Base-by-base conservation (phyloP, 2,113 vertebrate genomes). In the Cairina moschata region DNA sequence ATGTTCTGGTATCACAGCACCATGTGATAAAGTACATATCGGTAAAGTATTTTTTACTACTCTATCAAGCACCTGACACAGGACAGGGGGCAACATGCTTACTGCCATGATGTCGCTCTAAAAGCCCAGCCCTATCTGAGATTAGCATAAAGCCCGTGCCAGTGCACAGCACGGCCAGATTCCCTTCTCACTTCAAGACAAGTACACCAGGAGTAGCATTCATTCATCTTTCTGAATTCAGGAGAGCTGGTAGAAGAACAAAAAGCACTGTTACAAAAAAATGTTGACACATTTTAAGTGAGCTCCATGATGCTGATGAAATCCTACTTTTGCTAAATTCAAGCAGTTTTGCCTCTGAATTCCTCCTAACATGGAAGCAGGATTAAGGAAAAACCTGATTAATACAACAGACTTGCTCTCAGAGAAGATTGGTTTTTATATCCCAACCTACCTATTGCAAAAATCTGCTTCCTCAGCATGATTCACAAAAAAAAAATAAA, bases 1-100 rank as follows among this genome's bases (percentile, higher is more conserved):
- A 50, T 1, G 60, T 8, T 9, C 40, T 36, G 29, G 42, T 5
- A 17, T 4, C 4, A 4, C 9, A 2, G 3, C 4, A 60, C 13
- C 10, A 31, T 23, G 58, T 44, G 59, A 46, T 38, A 20, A 28
- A 58, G 34, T 16, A 69, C 12, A 23, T 2, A 4, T 1, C 13
- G 17, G 13, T 23, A 3, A 1, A 29, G 18, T 8, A 29, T 8
- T 71, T 48, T 50, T 50, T 50, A 50, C 48, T 50, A 13, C 22
- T 50, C 22, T 23, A 25, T 13, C 22, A 6, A 36, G 40, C 31
- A 69, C 11, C n/a, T 16, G 40, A 15, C 50, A 31, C 32, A 8
- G 29, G 60, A 28, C 36, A 21, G 22, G 2, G 18, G 22, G 23
- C 66, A 38, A 23, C 46, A 25, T 7, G 14, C 26, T 32, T 6